Evolutionary conservation across 2,888 invertebrate genomes (phyloP).

Genomic region (Trissolcus brochymenae): DNA sequence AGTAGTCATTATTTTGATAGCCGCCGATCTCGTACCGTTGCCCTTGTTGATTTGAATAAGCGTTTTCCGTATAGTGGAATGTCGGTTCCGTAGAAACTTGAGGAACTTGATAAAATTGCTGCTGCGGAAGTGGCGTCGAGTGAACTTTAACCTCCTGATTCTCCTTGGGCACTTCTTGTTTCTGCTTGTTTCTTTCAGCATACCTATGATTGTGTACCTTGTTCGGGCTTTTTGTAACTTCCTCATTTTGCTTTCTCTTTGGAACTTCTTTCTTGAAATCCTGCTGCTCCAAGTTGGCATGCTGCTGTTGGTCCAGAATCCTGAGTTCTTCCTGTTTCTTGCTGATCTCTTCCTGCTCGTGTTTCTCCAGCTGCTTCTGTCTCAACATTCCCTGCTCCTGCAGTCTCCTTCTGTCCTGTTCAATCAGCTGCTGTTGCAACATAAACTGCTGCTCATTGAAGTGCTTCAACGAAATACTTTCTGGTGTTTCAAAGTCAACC

Average conservation of each 20-base stretch:
- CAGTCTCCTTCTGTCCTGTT: conserved; percentile 69
- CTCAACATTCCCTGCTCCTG: conserved; percentile 69
- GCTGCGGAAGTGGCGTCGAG: conserved; percentile 20
- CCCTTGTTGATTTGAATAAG: conserved; percentile 30
- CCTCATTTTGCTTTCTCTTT: conserved; percentile 45
- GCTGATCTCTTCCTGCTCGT: conserved; percentile 65
- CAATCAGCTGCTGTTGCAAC: conserved; percentile 70
- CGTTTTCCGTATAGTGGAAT: conserved; percentile 43
- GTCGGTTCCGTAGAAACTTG: conserved; percentile 55
- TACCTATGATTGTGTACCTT: conserved; percentile 42
- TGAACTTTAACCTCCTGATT: conserved; percentile 13
- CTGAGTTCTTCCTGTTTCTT: conserved; percentile 66
- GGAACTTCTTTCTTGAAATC: conserved; percentile 47
- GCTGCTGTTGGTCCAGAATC: conserved; percentile 58
- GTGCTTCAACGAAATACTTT: conserved; percentile 72
- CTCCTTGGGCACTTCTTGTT: conserved; percentile 31
- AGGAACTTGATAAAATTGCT: conserved; percentile 42
- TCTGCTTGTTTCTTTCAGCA: conserved; percentile 33
- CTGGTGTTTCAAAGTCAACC: conserved; percentile 71
- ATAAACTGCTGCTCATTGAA: conserved; percentile 73
- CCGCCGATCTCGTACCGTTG: conserved; percentile 37
- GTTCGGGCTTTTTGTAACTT: conserved; percentile 2
- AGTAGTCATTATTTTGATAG: conserved; percentile 26
- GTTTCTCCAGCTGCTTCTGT: conserved; percentile 65
- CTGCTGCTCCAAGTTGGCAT: conserved; percentile 51